Evolutionary conservation across 2,113 vertebrate species (phyloP).

Genomic region (Pungitius pungitius): DNA sequence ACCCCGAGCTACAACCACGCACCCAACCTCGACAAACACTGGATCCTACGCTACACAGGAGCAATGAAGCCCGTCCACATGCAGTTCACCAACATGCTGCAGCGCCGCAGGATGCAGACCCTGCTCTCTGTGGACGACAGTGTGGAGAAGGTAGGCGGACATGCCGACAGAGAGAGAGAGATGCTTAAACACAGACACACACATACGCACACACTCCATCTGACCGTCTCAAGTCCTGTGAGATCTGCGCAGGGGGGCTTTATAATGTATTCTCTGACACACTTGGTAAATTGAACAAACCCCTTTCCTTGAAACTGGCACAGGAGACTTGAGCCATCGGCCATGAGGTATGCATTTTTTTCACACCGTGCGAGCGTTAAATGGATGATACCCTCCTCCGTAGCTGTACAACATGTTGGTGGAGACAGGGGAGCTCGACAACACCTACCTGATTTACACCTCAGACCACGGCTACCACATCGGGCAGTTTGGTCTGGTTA

Average conservation of each 20-base stretch:
- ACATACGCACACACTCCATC: constrained; percentile 37
- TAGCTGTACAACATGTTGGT: constrained; percentile 91
- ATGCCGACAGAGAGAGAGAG: constrained; percentile 9
- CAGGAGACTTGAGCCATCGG: constrained; percentile 49
- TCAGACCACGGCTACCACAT: constrained; percentile 98
- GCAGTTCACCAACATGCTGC: constrained; percentile 98
- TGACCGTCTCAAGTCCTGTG: constrained; percentile 59
- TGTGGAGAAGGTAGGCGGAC: constrained; percentile 86
- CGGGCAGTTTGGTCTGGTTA: constrained; percentile 96
- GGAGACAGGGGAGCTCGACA: constrained; percentile 94
- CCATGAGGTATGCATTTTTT: constrained; percentile 43
- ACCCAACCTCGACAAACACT: constrained; percentile 96
- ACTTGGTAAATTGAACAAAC: constrained; percentile 66
- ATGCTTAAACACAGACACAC: constrained; percentile 31
- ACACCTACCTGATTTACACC: constrained; percentile 95
- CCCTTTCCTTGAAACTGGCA: constrained; percentile 58
- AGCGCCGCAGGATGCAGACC: constrained; percentile 93
- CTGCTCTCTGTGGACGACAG: constrained; percentile 96
- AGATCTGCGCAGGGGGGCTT: constrained; percentile 66
- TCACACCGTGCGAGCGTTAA: constrained; percentile 24
- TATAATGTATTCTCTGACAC: constrained; percentile 73
- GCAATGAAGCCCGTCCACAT: constrained; percentile 99
- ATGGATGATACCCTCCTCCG: constrained; percentile 35
- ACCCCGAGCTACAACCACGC: constrained; percentile 97
- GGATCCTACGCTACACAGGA: constrained; percentile 97